Conservation (phyloP, 2,888 invertebrate species). For the Eurytoma adleriae region DNA sequence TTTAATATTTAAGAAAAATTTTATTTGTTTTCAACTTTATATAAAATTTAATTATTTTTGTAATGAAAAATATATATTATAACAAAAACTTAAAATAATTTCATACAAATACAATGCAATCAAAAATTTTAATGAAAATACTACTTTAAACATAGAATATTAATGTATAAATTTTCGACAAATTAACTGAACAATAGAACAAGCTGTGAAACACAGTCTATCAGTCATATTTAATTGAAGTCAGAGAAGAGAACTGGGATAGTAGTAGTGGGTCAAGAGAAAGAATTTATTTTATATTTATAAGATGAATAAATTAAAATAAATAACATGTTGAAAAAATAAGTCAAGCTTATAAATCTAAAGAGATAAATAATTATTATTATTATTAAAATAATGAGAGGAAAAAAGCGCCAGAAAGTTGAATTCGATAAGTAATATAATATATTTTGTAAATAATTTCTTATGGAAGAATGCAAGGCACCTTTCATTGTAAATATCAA, state of each 20-base stretch:
- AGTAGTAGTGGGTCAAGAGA: constrained; percentile 63
- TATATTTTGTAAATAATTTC: constrained; percentile 76
- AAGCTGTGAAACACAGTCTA: constrained; percentile 62
- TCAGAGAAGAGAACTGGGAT: constrained; percentile 63
- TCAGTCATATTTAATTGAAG: constrained; percentile 63
- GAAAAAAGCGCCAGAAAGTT: constrained; percentile 67
- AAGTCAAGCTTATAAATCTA: constrained; percentile 68
- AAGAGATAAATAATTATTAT: constrained; percentile 62
- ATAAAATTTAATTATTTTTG: too few relatives aligned
- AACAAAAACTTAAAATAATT: too few relatives aligned
- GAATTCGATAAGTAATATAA: constrained; percentile 74
- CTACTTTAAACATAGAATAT: too few relatives aligned
- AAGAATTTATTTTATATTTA: constrained; percentile 72
- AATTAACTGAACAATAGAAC: too few relatives aligned
- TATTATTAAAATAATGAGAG: constrained; percentile 60
- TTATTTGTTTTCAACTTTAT: too few relatives aligned
- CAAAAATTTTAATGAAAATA: too few relatives aligned
- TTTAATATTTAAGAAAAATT: neutral
- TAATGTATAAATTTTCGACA: too few relatives aligned
- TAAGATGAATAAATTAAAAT: constrained; percentile 57
- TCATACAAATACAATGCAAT: too few relatives aligned
- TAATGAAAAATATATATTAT: too few relatives aligned
- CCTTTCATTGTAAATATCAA: constrained; percentile 71
- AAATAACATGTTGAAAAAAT: constrained; percentile 62
- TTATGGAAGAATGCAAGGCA: constrained; percentile 71